These are phyloP conservation scores for Patella ulyssiponensis DNA, from an alignment of 2,888 invertebrate genomes.

Conservation along the genomic window DNA sequence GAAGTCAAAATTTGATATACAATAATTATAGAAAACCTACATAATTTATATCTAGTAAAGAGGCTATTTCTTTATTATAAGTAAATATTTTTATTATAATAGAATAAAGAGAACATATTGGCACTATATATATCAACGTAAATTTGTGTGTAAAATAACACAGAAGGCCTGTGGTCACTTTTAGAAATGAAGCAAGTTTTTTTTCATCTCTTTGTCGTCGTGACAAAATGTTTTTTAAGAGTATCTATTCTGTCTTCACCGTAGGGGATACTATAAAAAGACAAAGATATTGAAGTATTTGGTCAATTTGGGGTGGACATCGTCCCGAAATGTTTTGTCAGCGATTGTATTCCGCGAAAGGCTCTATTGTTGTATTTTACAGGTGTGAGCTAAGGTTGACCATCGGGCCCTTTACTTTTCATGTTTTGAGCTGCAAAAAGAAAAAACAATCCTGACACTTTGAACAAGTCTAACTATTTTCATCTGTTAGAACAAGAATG, in stretches of 20 bases:
- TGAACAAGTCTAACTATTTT: not conserved
- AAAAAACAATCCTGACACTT: not conserved
- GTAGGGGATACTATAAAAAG: not conserved
- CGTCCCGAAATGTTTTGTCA: not conserved
- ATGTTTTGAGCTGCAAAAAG: not conserved
- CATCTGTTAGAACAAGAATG: too few relatives aligned
- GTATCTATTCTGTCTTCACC: not conserved
- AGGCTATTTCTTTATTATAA: too few relatives aligned
- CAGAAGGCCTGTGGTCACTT: too few relatives aligned
- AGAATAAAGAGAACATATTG: too few relatives aligned
- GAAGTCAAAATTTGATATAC: too few relatives aligned
- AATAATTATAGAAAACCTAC: too few relatives aligned
- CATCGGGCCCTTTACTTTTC: not conserved
- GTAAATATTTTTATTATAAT: too few relatives aligned
- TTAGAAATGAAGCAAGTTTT: too few relatives aligned
- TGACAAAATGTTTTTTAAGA: not conserved
- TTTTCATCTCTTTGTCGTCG: too few relatives aligned
- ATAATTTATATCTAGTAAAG: too few relatives aligned
- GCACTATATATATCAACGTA: too few relatives aligned
- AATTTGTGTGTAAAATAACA: too few relatives aligned
- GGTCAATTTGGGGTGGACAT: not conserved
- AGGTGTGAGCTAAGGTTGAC: not conserved
- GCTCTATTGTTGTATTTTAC: not conserved
- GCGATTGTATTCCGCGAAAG: not conserved
- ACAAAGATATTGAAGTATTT: not conserved